Evolutionary conservation across 2,888 invertebrate genomes (phyloP), one percentile per base, ranked within the genome.

Genomic region (Minunthozetes semirufus): DNA sequence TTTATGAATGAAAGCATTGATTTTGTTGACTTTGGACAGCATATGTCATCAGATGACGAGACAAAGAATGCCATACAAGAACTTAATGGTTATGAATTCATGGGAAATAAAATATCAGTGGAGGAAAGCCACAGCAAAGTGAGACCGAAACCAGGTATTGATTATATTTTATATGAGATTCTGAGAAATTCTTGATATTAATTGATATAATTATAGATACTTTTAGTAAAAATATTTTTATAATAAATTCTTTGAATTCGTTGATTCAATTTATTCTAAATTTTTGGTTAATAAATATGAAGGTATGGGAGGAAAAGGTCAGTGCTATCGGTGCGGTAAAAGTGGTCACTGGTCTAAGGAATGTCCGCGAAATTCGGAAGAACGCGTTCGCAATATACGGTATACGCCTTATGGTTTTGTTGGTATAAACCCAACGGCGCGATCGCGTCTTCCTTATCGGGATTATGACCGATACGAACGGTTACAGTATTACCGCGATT

Each of bases 321-420:
- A 93, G 85, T 95, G 94, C 86, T 94, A 93, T 86, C 89, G 83
- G 78, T 83, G 93, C 86, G 94, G 94, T 80, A 89, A 92, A 83
- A 92, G 92, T 82, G 95, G 94, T 79, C 94, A 95, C 86, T 94
- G 94, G 94, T 94, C 93, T 81, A 94, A 93, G 88, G 94, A 94
- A 86, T 94, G 94, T 86, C 93, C 76, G 25, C 73, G 59, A 29
- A 73, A 73, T 68, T 66, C 59, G 8, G 15, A 48, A 25, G 76
- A 75, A 19, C 56, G 75, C 27, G 61, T 50, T 19, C 46, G 59
- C 1, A 22, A 15, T 5, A n/a, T 19, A 25, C 22, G 73, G 46
- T 29, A 46, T 33, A 63, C 66, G 27, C 73, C 75, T 75, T 63
- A 72, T 59, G 22, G 68, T n/a, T 42, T 42, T 68, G 2, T 9